Percentiles rank a stretch among this genome's conserved stretches.
phyloP scores from a whole-genome alignment of 2,113 vertebrate species.

The Ceyx margarethae region DNA sequence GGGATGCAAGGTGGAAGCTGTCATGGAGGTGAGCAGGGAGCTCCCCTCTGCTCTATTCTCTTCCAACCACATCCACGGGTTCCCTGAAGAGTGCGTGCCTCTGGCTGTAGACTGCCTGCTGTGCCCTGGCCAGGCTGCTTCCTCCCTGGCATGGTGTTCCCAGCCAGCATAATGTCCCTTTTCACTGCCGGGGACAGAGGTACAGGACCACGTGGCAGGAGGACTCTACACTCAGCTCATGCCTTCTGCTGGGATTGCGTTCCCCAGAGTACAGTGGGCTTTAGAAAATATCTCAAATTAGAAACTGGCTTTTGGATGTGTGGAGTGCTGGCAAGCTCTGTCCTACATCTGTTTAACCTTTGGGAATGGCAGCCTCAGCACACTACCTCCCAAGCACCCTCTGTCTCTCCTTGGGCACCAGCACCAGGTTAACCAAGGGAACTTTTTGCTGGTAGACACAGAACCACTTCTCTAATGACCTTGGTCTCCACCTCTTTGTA shows the following conservation, averaged over 20 bases:
- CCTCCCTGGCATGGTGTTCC: background rate
- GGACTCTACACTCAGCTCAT: background rate
- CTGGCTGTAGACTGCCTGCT: background rate
- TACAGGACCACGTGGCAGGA: background rate
- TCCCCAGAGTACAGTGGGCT: background rate
- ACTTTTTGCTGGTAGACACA: background rate
- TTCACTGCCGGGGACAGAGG: background rate
- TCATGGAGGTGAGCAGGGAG: background rate
- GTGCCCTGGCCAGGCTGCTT: background rate
- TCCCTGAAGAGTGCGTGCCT: background rate
- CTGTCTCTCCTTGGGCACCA: background rate
- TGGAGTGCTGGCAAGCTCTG: background rate
- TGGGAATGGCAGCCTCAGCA: background rate
- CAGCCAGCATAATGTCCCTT: background rate
- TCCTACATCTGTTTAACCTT: conserved; percentile 10
- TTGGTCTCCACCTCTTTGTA: background rate
- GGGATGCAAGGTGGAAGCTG: background rate
- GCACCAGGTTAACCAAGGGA: background rate
- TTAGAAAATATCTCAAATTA: conserved; percentile 27
- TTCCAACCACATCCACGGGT: background rate
- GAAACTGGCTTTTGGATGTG: conserved; percentile 17
- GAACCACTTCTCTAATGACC: background rate
- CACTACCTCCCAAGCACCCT: rapidly evolving
- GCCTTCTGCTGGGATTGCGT: background rate
- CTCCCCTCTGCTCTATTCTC: background rate